Evolutionary conservation across 2,888 invertebrate species (phyloP), one percentile per base, ranked within the genome.

Genomic region (Choristoneura rosaceana): DNA sequence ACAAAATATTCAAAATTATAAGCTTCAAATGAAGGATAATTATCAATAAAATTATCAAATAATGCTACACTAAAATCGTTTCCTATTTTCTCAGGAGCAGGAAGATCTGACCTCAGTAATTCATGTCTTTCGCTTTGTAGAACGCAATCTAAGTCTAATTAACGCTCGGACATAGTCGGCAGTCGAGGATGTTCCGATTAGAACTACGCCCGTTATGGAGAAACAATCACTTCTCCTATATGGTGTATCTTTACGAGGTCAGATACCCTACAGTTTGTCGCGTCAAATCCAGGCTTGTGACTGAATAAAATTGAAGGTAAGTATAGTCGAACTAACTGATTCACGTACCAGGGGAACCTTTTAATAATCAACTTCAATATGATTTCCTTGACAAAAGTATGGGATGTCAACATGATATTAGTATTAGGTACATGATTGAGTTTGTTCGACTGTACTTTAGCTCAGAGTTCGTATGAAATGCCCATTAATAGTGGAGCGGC

Each of bases 201-300:
- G 85, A 89, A 75, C 83, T 78, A 82, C 79, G 85, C 92, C 92
- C 84, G 88, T 90, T 94, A 92, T 87, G 93, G 93, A 88, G 86
- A 88, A 91, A 93, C 93, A 93, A 93, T 93, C 92, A 92, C 90
- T 89, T 89, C 86, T 89, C 84, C 83, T 88, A 91, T 89, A 90
- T 87, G 88, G 84, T 85, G 87, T 87, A 86, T 83, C 73, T 64
- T 73, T 73, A 80, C 84, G 79, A 89, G 90, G 91, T 90, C 88
- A 88, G 82, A 84, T 84, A 78, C 81, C 81, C 75, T 74, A 78
- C 76, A 74, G 74, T 76, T 69, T 69, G 74, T 76, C 61, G 55
- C 34, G 12, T 62, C 67, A 71, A 66, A 55, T 73, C 69, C 63
- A 70, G 61, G 70, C 71, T 74, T 74, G 70, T 65, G 61, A 69